phyloP scores from a whole-genome alignment of 1,140 invertebrate species.

The Chironomus striatipennis region DNA sequence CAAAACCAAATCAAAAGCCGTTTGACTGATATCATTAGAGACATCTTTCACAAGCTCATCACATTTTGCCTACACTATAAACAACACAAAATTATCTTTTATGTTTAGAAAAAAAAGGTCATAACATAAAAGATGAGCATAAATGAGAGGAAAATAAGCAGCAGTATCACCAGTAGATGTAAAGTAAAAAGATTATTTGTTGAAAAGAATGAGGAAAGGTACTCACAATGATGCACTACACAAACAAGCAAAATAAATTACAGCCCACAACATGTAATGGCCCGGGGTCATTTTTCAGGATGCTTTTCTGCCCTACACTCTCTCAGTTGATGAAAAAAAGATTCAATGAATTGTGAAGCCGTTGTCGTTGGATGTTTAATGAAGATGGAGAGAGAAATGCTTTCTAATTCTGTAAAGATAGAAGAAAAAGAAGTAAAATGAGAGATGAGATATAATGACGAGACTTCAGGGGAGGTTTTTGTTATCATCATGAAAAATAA shows the following conservation, averaged over 20 bases:
- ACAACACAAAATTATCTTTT: too few relatives aligned
- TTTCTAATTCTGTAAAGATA: not conserved
- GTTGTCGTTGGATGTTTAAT: not conserved
- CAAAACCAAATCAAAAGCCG: too few relatives aligned
- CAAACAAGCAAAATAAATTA: slow-evolving; percentile 40
- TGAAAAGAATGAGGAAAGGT: slow-evolving; percentile 25
- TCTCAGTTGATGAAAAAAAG: not conserved
- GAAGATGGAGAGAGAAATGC: not conserved
- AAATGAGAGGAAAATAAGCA: too few relatives aligned
- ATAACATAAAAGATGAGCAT: too few relatives aligned
- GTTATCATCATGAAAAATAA: not conserved
- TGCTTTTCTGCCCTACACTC: not conserved
- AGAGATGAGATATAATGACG: not conserved
- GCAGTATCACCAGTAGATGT: too few relatives aligned
- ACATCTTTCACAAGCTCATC: too few relatives aligned
- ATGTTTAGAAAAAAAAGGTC: too few relatives aligned
- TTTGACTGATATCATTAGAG: too few relatives aligned
- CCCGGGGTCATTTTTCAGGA: slow-evolving; percentile 35
- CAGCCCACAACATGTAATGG: slow-evolving; percentile 38
- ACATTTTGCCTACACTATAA: too few relatives aligned
- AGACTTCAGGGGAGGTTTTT: not conserved
- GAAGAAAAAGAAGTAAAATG: not conserved
- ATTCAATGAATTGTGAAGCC: not conserved
- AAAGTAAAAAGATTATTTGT: not conserved
- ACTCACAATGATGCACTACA: slow-evolving; percentile 42